Evolutionary conservation across 2,113 vertebrate genomes (phyloP), one percentile per base, ranked within the genome.

Genomic region (Peromyscus californicus): DNA sequence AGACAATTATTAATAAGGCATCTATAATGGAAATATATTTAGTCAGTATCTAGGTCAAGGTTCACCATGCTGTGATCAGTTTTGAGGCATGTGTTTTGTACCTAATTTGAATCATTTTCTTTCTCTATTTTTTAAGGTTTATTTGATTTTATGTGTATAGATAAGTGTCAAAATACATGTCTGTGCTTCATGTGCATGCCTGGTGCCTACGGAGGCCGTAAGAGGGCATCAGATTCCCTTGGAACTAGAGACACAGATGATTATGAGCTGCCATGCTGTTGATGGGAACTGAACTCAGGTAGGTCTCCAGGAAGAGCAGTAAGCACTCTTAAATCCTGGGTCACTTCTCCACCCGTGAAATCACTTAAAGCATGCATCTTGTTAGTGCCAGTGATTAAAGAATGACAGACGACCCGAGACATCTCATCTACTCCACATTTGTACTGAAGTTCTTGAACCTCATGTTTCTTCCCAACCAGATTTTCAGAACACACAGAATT

Each of bases 381-480:
- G 48, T 45, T 89, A 89, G 85, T 45, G 29, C 72, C 79, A 88
- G 36, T 79, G 80, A 90, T 80, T 95, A 95, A 88, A 95, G 16
- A 63, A 21, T 87, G 83, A 51, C 59, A 8, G 13, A 45, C n/a
- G 48, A 11, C 45, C 45, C 19, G 36, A 75, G 45, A 86, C 42
- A 42, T 24, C 33, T 65, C 24, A 59, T 17, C 26, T 45, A 36
- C 26, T 51, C 59, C 78, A 90, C 61, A 74, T 84, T 57, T 67
- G 70, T 26, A 69, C 21, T 29, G 59, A 87, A 69, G 74, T 65
- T 26, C 61, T 61, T 65, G 42, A 24, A 74, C 12, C 39, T 42
- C 69, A 16, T 59, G 17, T 84, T 95, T 95, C 36, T 94, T 89
- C 85, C 54, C 69, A 70, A 72, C 12, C 22, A 87, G 92, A 93